A percentile compares a stretch with the other conserved stretches of the same genome.
These are phyloP conservation scores for Hypena proboscidalis DNA, from an alignment of 2,888 invertebrate genomes.

Conservation along the genomic window DNA sequence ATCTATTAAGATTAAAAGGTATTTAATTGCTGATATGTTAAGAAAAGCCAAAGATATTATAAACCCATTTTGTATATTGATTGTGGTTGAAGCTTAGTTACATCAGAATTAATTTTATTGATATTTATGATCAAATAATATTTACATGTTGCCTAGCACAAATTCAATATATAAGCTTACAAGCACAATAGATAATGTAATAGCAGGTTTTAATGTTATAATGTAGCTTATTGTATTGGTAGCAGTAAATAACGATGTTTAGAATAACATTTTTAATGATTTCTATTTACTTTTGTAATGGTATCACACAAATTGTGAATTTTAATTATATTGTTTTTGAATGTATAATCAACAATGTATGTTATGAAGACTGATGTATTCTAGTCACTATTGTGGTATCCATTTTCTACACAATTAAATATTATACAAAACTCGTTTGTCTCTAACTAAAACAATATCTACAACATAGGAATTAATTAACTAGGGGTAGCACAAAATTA, in stretches of 20 bases:
- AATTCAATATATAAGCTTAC: constrained; percentile 20
- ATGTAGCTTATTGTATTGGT: constrained; percentile 6
- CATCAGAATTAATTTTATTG: not conserved
- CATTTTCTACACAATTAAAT: constrained; percentile 75
- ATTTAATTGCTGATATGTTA: constrained; percentile 7
- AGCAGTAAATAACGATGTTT: constrained; percentile 23
- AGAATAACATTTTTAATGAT: constrained; percentile 33
- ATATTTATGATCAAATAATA: constrained; percentile 23
- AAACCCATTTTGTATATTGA: too few species aligned
- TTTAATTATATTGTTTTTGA: constrained; percentile 28
- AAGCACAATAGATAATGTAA: constrained; percentile 18
- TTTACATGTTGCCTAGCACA: constrained; percentile 22
- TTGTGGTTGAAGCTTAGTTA: not conserved
- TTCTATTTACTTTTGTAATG: constrained; percentile 19
- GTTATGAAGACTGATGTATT: constrained; percentile 81
- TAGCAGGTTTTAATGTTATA: not conserved
- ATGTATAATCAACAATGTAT: constrained; percentile 55
- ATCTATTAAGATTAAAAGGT: constrained; percentile 30
- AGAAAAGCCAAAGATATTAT: constrained; percentile 1
- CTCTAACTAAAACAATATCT: constrained; percentile 57
- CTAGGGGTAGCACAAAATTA: constrained; percentile 41
- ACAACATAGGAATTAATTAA: constrained; percentile 52
- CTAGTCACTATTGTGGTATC: constrained; percentile 82
- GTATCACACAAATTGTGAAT: constrained; percentile 18
- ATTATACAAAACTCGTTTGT: constrained; percentile 66